A percentile compares a stretch with the other conserved stretches of the same genome.
These are phyloP conservation scores for Apodemus speciosus DNA, from an alignment of 2,113 vertebrate species.

Conservation along the genomic window DNA sequence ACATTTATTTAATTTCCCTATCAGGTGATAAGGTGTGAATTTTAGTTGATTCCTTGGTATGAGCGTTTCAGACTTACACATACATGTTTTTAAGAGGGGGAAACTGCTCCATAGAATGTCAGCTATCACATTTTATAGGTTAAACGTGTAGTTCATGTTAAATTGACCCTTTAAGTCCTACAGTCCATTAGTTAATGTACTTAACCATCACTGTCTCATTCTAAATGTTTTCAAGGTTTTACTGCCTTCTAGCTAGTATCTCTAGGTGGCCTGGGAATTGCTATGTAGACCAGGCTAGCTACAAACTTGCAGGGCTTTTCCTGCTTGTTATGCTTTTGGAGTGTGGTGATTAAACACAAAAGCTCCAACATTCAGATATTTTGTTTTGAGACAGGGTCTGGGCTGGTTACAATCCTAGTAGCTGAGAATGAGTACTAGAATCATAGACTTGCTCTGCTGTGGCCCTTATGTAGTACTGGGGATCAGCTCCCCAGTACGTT, in stretches of 20 bases:
- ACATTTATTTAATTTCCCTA: background rate
- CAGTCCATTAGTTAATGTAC: background rate
- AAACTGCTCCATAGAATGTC: background rate
- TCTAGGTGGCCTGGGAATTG: background rate
- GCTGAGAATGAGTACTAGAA: background rate
- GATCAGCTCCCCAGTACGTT: background rate
- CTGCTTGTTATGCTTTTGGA: background rate
- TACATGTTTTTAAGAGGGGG: background rate
- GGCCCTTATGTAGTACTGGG: background rate
- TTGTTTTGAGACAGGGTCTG: background rate
- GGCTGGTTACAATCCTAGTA: background rate
- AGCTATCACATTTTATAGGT: background rate
- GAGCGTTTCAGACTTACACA: background rate
- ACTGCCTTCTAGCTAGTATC: background rate
- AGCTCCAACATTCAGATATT: background rate
- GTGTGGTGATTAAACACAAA: background rate
- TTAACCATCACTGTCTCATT: background rate
- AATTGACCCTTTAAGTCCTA: background rate
- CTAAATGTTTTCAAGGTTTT: slow-evolving; percentile 4
- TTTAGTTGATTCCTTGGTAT: background rate
- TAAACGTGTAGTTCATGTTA: background rate
- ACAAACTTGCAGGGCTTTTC: background rate
- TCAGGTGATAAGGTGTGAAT: background rate
- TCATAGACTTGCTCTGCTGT: background rate
- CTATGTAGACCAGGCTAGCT: background rate